These are phyloP conservation scores for Ridgeia piscesae DNA, from an alignment of 1,140 invertebrate species.

Conservation along the genomic window DNA sequence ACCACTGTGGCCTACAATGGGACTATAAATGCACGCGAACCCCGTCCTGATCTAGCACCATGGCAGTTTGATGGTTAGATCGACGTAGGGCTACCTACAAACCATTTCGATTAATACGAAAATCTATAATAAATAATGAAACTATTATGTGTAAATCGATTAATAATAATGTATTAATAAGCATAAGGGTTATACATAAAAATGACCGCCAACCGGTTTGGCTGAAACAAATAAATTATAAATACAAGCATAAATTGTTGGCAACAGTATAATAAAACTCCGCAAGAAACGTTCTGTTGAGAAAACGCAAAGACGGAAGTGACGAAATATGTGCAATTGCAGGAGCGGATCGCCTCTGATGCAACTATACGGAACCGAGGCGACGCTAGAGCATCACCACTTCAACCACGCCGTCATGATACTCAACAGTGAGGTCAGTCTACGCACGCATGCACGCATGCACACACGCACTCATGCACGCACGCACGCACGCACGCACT, in stretches of 20 bases:
- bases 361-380: conserved; percentile 74
- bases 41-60: background rate
- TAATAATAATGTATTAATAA: background rate
- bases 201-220: no score
- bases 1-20: background rate
- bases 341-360: conserved; percentile 23
- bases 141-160: background rate
- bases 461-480: background rate
- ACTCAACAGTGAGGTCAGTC: conserved; percentile 68
- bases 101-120: background rate
- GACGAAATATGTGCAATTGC: background rate
- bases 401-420: conserved; percentile 96
- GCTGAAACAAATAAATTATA: no score
- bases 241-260: no score
- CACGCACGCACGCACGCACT: no score
- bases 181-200: background rate
- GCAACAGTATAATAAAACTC: background rate
- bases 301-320: background rate
- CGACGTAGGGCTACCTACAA: background rate
- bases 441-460: background rate
- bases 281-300: background rate
- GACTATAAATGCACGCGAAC: background rate
- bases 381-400: conserved; percentile 92
- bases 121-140: background rate
- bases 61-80: background rate